Evolutionary conservation across 23 tunicate genomes (phyloP).

Genomic region (Halocynthia aurantium): DNA sequence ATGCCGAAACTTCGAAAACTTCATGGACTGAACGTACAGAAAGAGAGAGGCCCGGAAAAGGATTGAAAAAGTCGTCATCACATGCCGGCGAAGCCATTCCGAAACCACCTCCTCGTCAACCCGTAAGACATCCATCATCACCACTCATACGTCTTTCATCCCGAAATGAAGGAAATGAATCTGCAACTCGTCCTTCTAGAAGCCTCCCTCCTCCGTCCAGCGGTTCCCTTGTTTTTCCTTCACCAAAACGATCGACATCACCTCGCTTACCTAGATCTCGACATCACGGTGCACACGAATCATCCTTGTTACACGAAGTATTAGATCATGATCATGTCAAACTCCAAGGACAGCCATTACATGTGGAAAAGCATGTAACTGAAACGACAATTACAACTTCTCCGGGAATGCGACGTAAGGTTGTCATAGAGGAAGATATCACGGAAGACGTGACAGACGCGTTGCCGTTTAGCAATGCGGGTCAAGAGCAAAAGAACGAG

Average conservation of each 20-base stretch:
- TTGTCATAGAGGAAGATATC: neutral
- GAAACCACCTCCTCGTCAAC: neutral
- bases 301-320: neutral
- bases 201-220: neutral
- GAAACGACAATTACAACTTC: neutral
- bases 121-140: neutral
- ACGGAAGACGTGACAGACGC: slow-evolving; percentile 1
- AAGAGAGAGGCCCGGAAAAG: neutral
- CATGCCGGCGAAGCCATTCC: neutral
- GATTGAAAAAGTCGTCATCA: neutral
- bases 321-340: neutral
- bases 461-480: neutral
- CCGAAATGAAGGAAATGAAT: no score
- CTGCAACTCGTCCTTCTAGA: neutral
- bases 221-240: neutral
- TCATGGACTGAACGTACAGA: neutral
- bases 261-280: slow-evolving; percentile 2
- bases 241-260: neutral
- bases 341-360: neutral
- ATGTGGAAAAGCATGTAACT: neutral
- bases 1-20: neutral
- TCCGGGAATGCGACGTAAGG: neutral
- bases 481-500: neutral
- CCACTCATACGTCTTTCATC: neutral
- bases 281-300: neutral